Percentiles rank a stretch among this genome's conserved stretches.
phyloP scores from a whole-genome alignment of 2,113 vertebrate genomes.

The Callospermophilus lateralis region DNA sequence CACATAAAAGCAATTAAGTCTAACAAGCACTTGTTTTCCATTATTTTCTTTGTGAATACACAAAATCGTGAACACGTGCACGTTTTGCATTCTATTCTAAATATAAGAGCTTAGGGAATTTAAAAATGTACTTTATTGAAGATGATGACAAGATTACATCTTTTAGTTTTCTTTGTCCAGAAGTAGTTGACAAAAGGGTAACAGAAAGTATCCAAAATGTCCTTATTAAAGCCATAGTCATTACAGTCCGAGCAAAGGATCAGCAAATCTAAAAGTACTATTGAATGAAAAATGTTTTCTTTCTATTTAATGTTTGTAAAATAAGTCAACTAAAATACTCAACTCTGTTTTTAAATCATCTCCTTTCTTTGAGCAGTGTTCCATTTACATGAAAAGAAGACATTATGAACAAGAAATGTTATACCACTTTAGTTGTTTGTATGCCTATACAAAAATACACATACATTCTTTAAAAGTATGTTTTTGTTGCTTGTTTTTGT shows the following conservation, averaged over 20 bases:
- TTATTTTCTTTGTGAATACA: neutral
- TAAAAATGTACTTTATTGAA: slow-evolving; percentile 9
- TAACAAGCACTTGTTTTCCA: slow-evolving; percentile 4
- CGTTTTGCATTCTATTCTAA: neutral
- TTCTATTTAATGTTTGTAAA: neutral
- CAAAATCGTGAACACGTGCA: neutral
- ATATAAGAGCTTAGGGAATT: neutral
- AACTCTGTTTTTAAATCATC: neutral
- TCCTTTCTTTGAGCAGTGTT: neutral
- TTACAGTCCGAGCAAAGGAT: neutral
- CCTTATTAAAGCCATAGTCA: neutral
- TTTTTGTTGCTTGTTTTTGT: too few species aligned
- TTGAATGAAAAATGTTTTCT: neutral
- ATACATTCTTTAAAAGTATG: too few species aligned
- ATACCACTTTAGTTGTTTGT: neutral
- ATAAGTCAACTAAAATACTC: neutral
- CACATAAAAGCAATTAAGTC: neutral
- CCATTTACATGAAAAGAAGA: neutral
- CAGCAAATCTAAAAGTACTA: neutral
- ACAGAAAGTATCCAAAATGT: neutral
- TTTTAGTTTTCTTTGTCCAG: neutral
- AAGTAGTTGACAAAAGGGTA: neutral
- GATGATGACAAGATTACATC: neutral
- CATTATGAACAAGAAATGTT: neutral
- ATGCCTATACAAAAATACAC: neutral